phyloP scores from a whole-genome alignment of 2,888 invertebrate genomes.

The Drosophila colorata region DNA sequence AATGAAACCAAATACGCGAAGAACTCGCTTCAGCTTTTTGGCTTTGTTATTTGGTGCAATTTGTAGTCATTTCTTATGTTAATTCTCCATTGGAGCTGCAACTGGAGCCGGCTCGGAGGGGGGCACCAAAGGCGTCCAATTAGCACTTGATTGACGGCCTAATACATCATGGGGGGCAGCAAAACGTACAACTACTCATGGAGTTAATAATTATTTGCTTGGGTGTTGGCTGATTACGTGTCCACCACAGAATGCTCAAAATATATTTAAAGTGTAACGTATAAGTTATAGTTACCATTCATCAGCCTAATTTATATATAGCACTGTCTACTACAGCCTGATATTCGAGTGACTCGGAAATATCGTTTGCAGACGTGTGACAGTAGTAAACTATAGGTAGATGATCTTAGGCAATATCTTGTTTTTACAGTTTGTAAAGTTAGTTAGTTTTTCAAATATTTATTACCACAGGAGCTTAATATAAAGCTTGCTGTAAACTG shows the following conservation, averaged over 20 bases:
- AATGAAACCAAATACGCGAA: conserved; percentile 64
- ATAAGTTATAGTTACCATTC: not conserved
- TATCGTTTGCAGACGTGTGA: too few species aligned
- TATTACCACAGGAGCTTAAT: too few species aligned
- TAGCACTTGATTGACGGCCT: conserved; percentile 61
- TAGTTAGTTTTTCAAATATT: too few species aligned
- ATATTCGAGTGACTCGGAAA: too few species aligned
- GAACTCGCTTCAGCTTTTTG: conserved; percentile 50
- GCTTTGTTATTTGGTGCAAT: conserved; percentile 77
- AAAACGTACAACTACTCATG: not conserved
- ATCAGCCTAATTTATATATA: not conserved
- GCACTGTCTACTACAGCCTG: not conserved
- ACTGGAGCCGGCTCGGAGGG: conserved; percentile 1
- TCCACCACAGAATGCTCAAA: conserved; percentile 9
- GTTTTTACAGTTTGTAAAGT: too few species aligned
- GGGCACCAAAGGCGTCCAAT: conserved; percentile 51
- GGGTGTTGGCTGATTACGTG: conserved; percentile 31
- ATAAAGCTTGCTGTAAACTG: too few species aligned
- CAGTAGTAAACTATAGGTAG: too few species aligned
- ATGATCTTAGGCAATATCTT: too few species aligned
- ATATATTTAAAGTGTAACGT: not conserved
- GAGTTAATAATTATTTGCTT: conserved; percentile 30
- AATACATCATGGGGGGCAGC: conserved; percentile 42
- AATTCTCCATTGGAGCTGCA: conserved; percentile 41
- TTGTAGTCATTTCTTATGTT: conserved; percentile 67